A percentile compares a stretch with the other conserved stretches of the same genome.
Conservation (phyloP, 2,797 vertebrate species). For the Siniperca obscura region DNA sequence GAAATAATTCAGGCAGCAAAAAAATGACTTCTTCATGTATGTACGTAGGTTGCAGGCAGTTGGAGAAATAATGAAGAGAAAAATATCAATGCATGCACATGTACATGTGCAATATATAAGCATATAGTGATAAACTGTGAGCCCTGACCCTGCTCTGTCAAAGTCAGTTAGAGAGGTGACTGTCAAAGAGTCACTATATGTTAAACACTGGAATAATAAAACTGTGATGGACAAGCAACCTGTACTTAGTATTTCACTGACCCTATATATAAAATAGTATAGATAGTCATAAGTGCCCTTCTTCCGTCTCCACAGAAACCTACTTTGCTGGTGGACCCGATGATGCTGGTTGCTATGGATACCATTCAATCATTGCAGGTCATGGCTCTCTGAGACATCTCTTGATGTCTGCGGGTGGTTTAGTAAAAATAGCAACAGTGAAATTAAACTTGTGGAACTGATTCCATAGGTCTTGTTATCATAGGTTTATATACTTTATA, state of each 20-base stretch:
- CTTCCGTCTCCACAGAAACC: constrained; percentile 3
- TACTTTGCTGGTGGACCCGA: constrained; percentile 21
- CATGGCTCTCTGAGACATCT: constrained; percentile 18
- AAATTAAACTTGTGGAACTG: constrained; percentile 22
- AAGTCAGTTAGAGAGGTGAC: not conserved
- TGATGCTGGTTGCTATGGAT: constrained; percentile 38
- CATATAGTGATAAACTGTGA: not conserved
- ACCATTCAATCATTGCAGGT: constrained; percentile 48
- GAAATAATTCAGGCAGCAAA: constrained; percentile 40
- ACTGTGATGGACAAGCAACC: not conserved
- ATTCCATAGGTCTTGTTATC: not conserved
- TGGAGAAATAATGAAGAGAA: constrained; percentile 52
- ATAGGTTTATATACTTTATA: not conserved
- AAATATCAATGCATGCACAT: not conserved
- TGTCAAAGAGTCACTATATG: not conserved
- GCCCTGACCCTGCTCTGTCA: not conserved
- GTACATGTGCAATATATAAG: not conserved
- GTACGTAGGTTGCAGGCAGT: constrained; percentile 34
- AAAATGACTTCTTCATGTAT: constrained; percentile 38
- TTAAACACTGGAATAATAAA: not conserved
- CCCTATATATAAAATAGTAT: not conserved
- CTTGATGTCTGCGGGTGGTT: constrained; percentile 17
- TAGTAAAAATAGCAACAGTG: constrained; percentile 38
- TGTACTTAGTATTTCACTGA: not conserved
- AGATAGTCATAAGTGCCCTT: not conserved